Percentiles rank a stretch among this genome's conserved stretches.
Evolutionary conservation across 2,797 vertebrate genomes (phyloP).

Genomic region (Acrossocheilus fasciatus): DNA sequence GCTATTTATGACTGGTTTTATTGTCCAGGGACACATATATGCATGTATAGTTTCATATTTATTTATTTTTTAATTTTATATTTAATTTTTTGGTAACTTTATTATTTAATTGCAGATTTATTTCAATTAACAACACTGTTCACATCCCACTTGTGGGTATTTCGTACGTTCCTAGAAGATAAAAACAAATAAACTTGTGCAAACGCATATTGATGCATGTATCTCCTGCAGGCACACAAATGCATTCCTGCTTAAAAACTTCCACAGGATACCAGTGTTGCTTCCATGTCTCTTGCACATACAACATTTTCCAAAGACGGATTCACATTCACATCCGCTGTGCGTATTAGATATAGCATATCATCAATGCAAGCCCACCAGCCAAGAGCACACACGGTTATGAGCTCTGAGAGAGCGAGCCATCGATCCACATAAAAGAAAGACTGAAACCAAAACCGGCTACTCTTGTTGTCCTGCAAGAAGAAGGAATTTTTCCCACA

Average conservation of each 20-base stretch:
- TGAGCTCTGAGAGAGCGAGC: background rate
- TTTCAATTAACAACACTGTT: background rate
- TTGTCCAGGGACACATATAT: no score
- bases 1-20: no score
- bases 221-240: background rate
- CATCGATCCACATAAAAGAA: constrained; percentile 23
- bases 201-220: background rate
- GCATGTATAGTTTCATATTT: background rate
- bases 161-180: background rate
- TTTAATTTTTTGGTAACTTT: background rate
- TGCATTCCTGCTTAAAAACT: constrained; percentile 38
- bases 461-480: constrained; percentile 38
- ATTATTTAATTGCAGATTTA: background rate
- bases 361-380: constrained; percentile 9
- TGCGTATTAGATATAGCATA: constrained; percentile 7
- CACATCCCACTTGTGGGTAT: background rate
- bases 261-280: background rate
- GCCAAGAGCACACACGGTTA: background rate
- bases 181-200: background rate
- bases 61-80: background rate
- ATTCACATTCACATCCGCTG: constrained; percentile 11
- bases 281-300: background rate
- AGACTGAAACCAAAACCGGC: constrained; percentile 46
- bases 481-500: constrained; percentile 39
- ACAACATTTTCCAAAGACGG: constrained; percentile 16